Evolutionary conservation across 2,797 vertebrate species (phyloP), one percentile per base, ranked within the genome.

Genomic region (Telmatherina bonti): DNA sequence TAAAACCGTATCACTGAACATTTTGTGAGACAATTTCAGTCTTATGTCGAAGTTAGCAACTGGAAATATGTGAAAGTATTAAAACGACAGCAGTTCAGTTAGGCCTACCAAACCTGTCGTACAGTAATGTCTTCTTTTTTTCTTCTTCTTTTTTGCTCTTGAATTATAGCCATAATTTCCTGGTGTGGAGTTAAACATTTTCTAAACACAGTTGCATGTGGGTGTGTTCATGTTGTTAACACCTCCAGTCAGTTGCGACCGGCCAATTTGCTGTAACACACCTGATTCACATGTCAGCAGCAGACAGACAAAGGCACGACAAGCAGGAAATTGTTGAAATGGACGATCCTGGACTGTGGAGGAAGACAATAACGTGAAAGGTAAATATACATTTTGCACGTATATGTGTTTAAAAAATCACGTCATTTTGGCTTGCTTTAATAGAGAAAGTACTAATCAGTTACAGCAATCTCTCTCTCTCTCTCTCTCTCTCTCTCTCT

Each of bases 371-470:
- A 9, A 16, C 38, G 2, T 49, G 12, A 43, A 2, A 76, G 73
- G 79, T 85, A 74, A 82, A 65, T 20, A 31, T n/a, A 47, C 5
- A 49, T 27, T 54, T 22, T 43, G 15, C 1, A 7, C 26, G 33
- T 55, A 27, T 33, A 33, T 35, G 35, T 35, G 11, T 35, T 9
- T 30, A 11, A 41, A 38, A 41, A 41, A 41, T 18, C 38, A 41
- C 18, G 38, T 41, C 5, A 16, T 41, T 41, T 1, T 16, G 16
- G 4, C 6, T 41, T 41, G 38, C 15, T 18, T 9, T 41, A 18
- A 16, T 16, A 64, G 7, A 15, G 18, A n/a, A 8, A 20, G 5
- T 16, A 36, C 38, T 41, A 3, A 45, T n/a, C 18, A 36, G 35
- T 11, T 11, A 13, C 35, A 36, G 9, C 9, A 36, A 36, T 11